phyloP scores from a whole-genome alignment of 2,888 invertebrate species.

The Drosophila borealis region DNA sequence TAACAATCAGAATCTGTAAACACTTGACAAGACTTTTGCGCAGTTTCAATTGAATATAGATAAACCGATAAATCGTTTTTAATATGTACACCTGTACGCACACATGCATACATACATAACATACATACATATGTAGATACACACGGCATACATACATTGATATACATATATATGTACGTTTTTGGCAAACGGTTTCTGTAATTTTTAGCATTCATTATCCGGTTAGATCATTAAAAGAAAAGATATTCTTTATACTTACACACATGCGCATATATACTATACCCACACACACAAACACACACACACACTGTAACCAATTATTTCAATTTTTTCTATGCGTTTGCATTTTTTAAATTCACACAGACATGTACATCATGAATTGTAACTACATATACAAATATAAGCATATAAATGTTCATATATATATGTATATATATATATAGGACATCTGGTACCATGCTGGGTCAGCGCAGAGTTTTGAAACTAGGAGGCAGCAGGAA shows the following conservation, averaged over 20 bases:
- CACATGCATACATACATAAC: constrained; percentile 1
- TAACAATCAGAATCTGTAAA: constrained; percentile 14
- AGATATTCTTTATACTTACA: constrained; percentile 24
- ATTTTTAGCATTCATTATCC: constrained; percentile 21
- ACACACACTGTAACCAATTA: constrained; percentile 3
- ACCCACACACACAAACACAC: neutral
- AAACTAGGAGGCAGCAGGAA: constrained; percentile 34
- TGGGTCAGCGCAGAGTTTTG: constrained; percentile 30
- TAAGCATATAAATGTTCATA: constrained; percentile 24
- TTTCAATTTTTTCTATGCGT: constrained; percentile 9
- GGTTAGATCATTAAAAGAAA: constrained; percentile 23
- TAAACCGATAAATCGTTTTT: constrained; percentile 25
- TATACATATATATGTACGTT: constrained; percentile 3
- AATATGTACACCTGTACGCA: constrained; percentile 13
- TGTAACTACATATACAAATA: constrained; percentile 29
- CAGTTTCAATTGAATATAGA: constrained; percentile 25
- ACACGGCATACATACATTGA: neutral
- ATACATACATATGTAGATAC: constrained; percentile 2
- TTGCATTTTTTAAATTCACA: constrained; percentile 26
- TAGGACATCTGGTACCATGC: constrained; percentile 34
- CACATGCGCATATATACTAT: constrained; percentile 13
- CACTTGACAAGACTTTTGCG: constrained; percentile 61
- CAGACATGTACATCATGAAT: constrained; percentile 25
- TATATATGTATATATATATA: constrained; percentile 16
- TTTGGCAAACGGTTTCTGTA: constrained; percentile 49